Conservation (phyloP, 2,888 invertebrate species). For the Eupithecia centaureata region DNA sequence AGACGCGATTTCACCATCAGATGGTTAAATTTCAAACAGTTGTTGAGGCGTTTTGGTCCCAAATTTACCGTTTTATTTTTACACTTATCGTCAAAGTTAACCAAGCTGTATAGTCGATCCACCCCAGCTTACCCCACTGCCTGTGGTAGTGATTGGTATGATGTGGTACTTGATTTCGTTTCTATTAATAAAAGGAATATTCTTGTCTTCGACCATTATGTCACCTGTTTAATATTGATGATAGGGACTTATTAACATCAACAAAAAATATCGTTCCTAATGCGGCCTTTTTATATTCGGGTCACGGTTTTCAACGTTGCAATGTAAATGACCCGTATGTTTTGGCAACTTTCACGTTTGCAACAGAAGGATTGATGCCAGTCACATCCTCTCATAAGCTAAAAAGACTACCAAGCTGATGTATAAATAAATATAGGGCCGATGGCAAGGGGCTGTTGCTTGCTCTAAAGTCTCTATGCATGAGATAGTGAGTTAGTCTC, state of each 20-base stretch:
- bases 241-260: neutral
- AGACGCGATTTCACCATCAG: no score
- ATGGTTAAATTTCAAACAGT: no score
- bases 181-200: neutral
- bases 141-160: no score
- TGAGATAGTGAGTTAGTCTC: no score
- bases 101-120: no score
- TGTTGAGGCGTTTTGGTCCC: no score
- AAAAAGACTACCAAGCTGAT: neutral
- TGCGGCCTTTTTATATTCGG: neutral
- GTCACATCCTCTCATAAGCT: neutral
- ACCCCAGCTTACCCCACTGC: no score
- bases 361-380: neutral
- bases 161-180: no score
- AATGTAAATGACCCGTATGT: slow-evolving; percentile 9
- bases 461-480: neutral
- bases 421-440: neutral
- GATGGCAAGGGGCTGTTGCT: neutral
- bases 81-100: no score
- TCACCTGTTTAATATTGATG: neutral
- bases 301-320: neutral
- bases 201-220: neutral
- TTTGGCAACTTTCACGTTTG: slow-evolving; percentile 1
- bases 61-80: no score
- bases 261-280: neutral